A percentile compares a stretch with the other conserved stretches of the same genome.
Evolutionary conservation across 2,113 vertebrate species (phyloP).

Genomic region (Scatophagus argus): DNA sequence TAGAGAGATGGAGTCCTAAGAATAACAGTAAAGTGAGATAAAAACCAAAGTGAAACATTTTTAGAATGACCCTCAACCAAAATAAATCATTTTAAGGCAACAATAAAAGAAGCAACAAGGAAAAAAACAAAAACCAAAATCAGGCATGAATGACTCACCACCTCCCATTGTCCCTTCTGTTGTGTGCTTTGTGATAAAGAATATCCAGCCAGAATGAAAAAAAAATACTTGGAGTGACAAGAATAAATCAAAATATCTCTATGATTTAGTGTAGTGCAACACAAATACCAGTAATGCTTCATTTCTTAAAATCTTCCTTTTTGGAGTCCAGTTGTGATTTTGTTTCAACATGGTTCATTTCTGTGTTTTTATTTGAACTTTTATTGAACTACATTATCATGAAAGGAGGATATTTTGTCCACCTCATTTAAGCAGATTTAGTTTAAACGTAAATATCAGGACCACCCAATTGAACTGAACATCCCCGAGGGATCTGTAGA

Average conservation of each 20-base stretch:
- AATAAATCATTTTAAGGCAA: conserved; percentile 4
- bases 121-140: not conserved
- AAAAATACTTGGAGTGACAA: not conserved
- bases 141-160: conserved; percentile 3
- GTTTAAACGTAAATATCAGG: too few species aligned
- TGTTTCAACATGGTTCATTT: not conserved
- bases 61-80: conserved; percentile 57
- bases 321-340: not conserved
- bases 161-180: not conserved
- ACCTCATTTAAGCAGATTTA: not conserved
- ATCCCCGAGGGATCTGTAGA: not conserved
- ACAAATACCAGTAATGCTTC: not conserved
- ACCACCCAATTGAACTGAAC: too few species aligned
- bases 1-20: not conserved
- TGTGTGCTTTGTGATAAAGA: not conserved
- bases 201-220: not conserved
- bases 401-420: not conserved
- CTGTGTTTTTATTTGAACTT: not conserved
- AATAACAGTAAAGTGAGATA: not conserved
- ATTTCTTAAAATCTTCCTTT: not conserved
- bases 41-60: conserved; percentile 38
- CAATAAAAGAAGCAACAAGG: not conserved
- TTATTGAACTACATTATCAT: not conserved
- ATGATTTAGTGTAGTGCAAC: not conserved
- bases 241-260: not conserved